A percentile compares a stretch with the other conserved stretches of the same genome.
Conservation (phyloP, 92 coral and sea anemone genomes). For the Nematostella vectensis region DNA sequence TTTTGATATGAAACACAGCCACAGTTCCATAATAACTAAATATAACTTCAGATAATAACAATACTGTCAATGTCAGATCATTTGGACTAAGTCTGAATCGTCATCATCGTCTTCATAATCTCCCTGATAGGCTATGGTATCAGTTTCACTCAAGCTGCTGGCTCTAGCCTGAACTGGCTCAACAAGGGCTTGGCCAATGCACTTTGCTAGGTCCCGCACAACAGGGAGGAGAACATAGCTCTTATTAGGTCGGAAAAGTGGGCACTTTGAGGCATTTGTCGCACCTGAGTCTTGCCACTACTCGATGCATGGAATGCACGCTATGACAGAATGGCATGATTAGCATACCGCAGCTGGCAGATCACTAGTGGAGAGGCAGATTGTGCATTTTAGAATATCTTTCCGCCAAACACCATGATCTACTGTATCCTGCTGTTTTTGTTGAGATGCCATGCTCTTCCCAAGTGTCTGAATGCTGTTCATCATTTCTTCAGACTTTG, state of each 20-base stretch:
- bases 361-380: no score
- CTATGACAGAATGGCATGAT: constrained; percentile 30
- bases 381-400: no score
- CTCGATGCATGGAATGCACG: constrained; percentile 54
- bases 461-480: no score
- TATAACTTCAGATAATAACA: constrained; percentile 5
- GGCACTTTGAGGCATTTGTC: constrained; percentile 23
- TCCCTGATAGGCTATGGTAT: constrained; percentile 16
- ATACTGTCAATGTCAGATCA: no score
- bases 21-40: not conserved
- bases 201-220: constrained; percentile 14
- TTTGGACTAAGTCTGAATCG: constrained; percentile 9
- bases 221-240: constrained; percentile 34
- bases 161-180: no score
- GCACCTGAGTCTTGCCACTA: constrained; percentile 48
- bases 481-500: no score
- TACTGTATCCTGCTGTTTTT: no score
- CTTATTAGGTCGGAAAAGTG: constrained; percentile 24
- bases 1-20: no score
- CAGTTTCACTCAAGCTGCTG: constrained; percentile 13
- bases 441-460: no score
- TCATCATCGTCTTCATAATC: constrained; percentile 7
- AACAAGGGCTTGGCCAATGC: constrained; percentile 7
- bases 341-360: no score
- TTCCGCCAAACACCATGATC: no score